Base-by-base conservation (phyloP, 2,888 invertebrate species). In the Listrodromus nycthemerus region DNA sequence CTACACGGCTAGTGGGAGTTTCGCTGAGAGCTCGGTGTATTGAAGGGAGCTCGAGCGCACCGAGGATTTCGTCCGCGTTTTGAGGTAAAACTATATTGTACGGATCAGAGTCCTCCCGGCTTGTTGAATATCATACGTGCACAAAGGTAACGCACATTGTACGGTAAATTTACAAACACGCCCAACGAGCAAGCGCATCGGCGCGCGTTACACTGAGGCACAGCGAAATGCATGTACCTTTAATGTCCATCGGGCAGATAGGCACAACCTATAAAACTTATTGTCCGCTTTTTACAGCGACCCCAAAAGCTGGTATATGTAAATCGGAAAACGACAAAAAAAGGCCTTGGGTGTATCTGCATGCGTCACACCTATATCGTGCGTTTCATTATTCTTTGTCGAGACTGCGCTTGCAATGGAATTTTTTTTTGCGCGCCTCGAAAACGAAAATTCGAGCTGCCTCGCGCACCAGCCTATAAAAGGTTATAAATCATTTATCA, bases 211-310 rank as follows among this genome's bases (percentile, higher is more conserved):
- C 81, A 69, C 78, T 74, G 81, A 77, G 69, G 69, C 81, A 74
- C 77, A 78, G 74, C 78, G 78, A 80, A 81, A 84, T 75, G 81
- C 81, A 61, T 69, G 74, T 63, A 74, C 74, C 85, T 85, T 85
- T 83, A 85, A 85, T 85, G 85, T 82, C 77, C 83, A 89, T 87
- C 88, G 89, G 61, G 71, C 88, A 88, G 89, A 89, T 89, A 87
- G 87, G 82, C 86, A 89, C 88, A 87, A 85, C 85, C 89, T 89
- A 89, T 90, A 89, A 90, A 90, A 90, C 90, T 90, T 90, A 90
- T 90, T 90, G 89, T 90, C 89, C 88, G 85, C 89, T 88, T 88
- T 90, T 90, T 90, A 90, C 89, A 88, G 88, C 88, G n/a, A 81
- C 83, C 86, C 87, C 84, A 87, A 45, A 86, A 87, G 86, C 86